A percentile compares a stretch with the other conserved stretches of the same genome.
Evolutionary conservation across 2,888 invertebrate genomes (phyloP).

Genomic region (Luffia ferchaultella): DNA sequence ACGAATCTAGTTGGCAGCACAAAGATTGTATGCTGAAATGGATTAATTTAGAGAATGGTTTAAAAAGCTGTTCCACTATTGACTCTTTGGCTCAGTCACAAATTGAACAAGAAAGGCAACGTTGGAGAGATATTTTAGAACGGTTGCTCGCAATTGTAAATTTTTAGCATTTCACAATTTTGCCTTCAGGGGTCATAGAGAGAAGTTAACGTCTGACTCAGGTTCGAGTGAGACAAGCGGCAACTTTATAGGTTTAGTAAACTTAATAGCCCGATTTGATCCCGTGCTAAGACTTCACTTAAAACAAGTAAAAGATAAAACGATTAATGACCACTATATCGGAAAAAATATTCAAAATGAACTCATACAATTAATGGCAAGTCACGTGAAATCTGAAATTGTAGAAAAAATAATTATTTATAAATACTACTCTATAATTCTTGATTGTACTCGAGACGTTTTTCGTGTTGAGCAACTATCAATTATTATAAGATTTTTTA

Average conservation of each 20-base stretch:
- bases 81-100: constrained; percentile 7
- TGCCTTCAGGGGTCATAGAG: constrained; percentile 10
- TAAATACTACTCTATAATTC: constrained; percentile 12
- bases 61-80: constrained; percentile 3
- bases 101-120: constrained; percentile 10
- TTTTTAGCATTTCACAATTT: constrained; percentile 13
- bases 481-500: constrained; percentile 15
- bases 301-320: constrained; percentile 11
- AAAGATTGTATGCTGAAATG: constrained; percentile 7
- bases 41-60: constrained; percentile 10
- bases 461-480: constrained; percentile 12
- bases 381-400: constrained; percentile 9
- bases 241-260: constrained; percentile 5
- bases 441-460: constrained; percentile 15
- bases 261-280: constrained; percentile 8
- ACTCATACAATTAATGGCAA: constrained; percentile 13
- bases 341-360: constrained; percentile 16
- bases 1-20: constrained; percentile 6
- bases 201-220: constrained; percentile 7
- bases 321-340: constrained; percentile 14
- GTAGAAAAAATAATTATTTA: constrained; percentile 9
- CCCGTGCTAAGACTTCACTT: constrained; percentile 10
- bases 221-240: constrained; percentile 9
- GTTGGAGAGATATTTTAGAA: constrained; percentile 8
- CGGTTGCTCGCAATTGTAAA: constrained; percentile 8